phyloP scores from a whole-genome alignment of 2,888 invertebrate genomes.

The Eugnorisma glareosa region DNA sequence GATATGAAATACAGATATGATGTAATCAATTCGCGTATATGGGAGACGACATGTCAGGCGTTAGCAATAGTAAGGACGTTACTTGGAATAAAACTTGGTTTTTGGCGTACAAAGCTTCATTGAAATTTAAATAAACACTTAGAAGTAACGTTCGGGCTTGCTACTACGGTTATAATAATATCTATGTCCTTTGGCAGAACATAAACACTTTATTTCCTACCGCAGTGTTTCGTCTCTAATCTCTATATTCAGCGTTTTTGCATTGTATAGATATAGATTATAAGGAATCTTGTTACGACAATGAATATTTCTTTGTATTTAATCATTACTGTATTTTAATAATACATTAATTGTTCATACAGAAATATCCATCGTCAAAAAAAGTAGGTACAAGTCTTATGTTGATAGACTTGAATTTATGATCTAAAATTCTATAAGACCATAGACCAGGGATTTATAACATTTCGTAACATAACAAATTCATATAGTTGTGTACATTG shows the following conservation, averaged over 20 bases:
- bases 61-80: slow-evolving; percentile 58
- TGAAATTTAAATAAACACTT: background rate
- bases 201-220: background rate
- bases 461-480: slow-evolving; percentile 43
- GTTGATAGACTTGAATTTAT: background rate
- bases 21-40: slow-evolving; percentile 64
- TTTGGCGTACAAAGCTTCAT: background rate
- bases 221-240: background rate
- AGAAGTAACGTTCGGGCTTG: background rate
- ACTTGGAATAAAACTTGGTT: slow-evolving; percentile 19
- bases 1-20: slow-evolving; percentile 64
- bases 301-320: background rate
- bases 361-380: background rate
- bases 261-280: background rate
- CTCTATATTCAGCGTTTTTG: background rate
- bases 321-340: too few relatives aligned
- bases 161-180: too few relatives aligned
- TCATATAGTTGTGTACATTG: slow-evolving; percentile 69
- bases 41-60: slow-evolving; percentile 43
- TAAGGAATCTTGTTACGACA: background rate
- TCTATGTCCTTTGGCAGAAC: background rate
- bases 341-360: background rate
- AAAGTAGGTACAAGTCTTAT: too few relatives aligned
- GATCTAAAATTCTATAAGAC: background rate
- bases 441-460: background rate